Percentiles rank a stretch among this genome's conserved stretches.
Evolutionary conservation across 2,113 vertebrate species (phyloP).

Genomic region (Nanorana parkeri): DNA sequence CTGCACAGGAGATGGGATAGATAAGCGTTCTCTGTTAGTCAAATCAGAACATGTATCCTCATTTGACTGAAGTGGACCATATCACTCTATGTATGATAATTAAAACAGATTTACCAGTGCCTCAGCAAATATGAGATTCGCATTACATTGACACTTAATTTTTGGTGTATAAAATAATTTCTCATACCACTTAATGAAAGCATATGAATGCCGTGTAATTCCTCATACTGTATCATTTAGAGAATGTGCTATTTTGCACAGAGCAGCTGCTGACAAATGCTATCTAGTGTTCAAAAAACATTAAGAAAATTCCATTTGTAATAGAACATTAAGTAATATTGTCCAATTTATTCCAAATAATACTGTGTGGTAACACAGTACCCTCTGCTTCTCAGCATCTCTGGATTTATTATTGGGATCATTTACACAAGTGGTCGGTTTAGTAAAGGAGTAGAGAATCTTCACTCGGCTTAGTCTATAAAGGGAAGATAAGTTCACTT

Average conservation of each 20-base stretch:
- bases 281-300: slow-evolving; percentile 9
- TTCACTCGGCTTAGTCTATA: no score
- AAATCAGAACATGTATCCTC: background rate
- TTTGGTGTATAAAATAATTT: slow-evolving; percentile 8
- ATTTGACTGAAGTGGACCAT: background rate
- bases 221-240: background rate
- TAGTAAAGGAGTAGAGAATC: no score
- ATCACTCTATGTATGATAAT: background rate
- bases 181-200: background rate
- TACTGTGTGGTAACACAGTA: background rate
- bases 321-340: slow-evolving; percentile 22
- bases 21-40: no score
- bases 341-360: slow-evolving; percentile 21
- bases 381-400: no score
- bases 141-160: background rate
- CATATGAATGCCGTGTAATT: slow-evolving; percentile 17
- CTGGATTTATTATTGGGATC: no score
- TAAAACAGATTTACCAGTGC: background rate
- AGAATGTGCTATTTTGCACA: slow-evolving; percentile 40
- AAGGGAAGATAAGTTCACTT: no score
- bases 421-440: no score
- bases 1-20: no score
- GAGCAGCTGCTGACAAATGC: slow-evolving; percentile 43
- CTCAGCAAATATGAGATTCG: background rate
- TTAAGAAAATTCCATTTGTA: slow-evolving; percentile 36